phyloP scores from a whole-genome alignment of 2,113 vertebrate genomes.

The Lasiurus borealis region DNA sequence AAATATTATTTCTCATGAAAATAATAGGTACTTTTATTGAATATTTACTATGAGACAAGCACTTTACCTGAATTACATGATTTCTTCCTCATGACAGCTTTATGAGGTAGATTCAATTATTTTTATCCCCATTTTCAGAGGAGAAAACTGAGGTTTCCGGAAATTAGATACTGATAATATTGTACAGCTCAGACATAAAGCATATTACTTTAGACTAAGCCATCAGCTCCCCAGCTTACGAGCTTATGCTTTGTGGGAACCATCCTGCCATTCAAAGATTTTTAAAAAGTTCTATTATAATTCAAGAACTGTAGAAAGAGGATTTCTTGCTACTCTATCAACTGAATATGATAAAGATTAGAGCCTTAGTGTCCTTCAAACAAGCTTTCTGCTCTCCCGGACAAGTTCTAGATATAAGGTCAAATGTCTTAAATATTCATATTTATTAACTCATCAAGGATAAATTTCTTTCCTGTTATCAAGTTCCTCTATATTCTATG shows the following conservation, averaged over 20 bases:
- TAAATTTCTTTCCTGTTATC: neutral
- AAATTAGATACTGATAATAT: neutral
- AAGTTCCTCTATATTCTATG: neutral
- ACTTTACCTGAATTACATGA: neutral
- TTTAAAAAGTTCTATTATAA: neutral
- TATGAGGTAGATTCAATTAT: neutral
- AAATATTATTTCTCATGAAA: slow-evolving; percentile 38
- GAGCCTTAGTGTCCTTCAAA: neutral
- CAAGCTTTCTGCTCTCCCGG: neutral
- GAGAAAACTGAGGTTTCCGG: slow-evolving; percentile 33
- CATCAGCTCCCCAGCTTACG: neutral
- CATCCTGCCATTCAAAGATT: neutral
- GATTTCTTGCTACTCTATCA: neutral
- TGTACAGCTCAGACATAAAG: neutral
- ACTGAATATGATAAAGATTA: neutral
- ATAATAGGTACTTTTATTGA: slow-evolving; percentile 10
- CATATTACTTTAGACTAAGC: neutral
- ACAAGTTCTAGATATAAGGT: neutral
- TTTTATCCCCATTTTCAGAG: slow-evolving; percentile 38
- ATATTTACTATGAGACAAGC: slow-evolving; percentile 24
- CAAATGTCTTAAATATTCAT: neutral
- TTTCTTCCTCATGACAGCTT: neutral
- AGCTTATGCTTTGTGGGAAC: neutral
- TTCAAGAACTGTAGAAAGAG: neutral
- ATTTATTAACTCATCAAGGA: neutral